These are phyloP conservation scores for Phoxinus phoxinus DNA, from an alignment of 2,113 vertebrate genomes.

Conservation along the genomic window DNA sequence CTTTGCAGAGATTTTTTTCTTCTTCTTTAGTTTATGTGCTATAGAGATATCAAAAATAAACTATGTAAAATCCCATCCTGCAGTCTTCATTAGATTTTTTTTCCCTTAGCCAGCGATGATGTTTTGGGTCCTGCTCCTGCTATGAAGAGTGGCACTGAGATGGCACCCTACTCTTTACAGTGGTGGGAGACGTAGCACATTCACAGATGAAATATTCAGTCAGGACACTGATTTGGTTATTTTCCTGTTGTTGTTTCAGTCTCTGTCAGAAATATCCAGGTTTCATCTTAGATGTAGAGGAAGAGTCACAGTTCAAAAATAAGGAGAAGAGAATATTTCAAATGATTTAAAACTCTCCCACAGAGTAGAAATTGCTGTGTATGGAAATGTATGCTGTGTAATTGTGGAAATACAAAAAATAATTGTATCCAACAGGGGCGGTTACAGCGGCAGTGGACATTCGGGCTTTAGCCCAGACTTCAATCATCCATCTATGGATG, in stretches of 20 bases:
- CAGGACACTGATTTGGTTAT: background rate
- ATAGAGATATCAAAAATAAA: no score
- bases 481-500: no score
- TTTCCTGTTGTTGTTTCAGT: constrained; percentile 2
- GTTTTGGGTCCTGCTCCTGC: background rate
- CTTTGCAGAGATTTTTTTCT: no score
- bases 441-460: no score
- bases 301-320: background rate
- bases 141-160: background rate
- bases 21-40: background rate
- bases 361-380: background rate
- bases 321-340: background rate
- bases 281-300: background rate
- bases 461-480: no score
- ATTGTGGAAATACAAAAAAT: background rate
- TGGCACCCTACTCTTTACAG: background rate
- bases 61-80: no score
- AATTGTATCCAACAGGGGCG: background rate
- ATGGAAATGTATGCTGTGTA: background rate
- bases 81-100: no score
- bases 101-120: background rate
- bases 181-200: background rate
- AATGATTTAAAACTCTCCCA: background rate
- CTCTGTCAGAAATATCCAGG: background rate
- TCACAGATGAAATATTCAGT: background rate